phyloP scores from a whole-genome alignment of 30 jellyfish, hydroid and myxozoan genomes.

The Nemopilema nomurai region DNA sequence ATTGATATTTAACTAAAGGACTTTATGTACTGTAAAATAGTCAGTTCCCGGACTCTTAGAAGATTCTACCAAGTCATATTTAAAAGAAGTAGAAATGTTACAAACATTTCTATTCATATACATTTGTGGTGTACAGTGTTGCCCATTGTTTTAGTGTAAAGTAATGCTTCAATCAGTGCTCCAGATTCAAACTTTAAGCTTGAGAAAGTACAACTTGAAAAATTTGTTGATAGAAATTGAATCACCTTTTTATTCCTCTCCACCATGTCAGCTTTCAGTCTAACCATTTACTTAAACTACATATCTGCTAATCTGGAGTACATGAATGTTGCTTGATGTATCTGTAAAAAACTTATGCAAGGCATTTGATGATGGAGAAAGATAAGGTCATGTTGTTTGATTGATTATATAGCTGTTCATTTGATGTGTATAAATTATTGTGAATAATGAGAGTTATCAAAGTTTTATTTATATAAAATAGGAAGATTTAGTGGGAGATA shows the following conservation, averaged over 20 bases:
- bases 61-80: not conserved
- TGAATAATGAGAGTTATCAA: conserved; percentile 42
- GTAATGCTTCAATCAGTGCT: not conserved
- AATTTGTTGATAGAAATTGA: no score
- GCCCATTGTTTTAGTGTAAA: not conserved
- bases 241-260: no score
- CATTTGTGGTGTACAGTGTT: not conserved
- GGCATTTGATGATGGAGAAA: not conserved
- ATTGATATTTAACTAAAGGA: no score
- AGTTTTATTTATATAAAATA: conserved; percentile 45
- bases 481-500: conserved; percentile 53
- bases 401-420: conserved; percentile 39
- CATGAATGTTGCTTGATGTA: not conserved
- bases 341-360: not conserved
- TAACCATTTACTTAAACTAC: no score
- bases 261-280: no score
- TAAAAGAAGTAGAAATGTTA: not conserved
- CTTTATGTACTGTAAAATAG: not conserved
- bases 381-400: not conserved
- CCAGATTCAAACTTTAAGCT: not conserved
- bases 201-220: no score
- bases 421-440: conserved; percentile 53
- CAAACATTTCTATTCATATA: not conserved
- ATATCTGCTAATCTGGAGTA: no score
- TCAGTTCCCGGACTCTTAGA: not conserved